Evolutionary conservation across 23 tunicate genomes (phyloP).

Genomic region (Oikopleura dioica): DNA sequence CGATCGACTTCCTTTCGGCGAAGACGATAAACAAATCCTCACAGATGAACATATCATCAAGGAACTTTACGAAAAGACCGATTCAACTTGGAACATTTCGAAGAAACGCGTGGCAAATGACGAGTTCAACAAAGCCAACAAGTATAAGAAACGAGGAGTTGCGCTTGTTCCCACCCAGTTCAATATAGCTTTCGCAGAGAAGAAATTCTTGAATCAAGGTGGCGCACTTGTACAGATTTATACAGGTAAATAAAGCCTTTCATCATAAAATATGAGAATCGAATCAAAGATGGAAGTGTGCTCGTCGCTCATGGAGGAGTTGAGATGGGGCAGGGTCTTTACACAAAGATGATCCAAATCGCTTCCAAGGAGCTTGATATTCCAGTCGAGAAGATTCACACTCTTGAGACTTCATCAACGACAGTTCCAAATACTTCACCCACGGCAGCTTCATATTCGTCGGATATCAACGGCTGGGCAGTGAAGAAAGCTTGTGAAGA

Average conservation of each 20-base stretch:
- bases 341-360: slow-evolving; percentile 75
- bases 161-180: slow-evolving; percentile 22
- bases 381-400: slow-evolving; percentile 25
- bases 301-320: slow-evolving; percentile 65
- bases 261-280: too few species aligned
- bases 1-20: slow-evolving; percentile 28
- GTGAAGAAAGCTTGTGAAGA: slow-evolving; percentile 17
- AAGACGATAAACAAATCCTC: slow-evolving; percentile 3
- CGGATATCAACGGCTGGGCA: slow-evolving; percentile 72
- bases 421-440: slow-evolving; percentile 61
- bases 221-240: slow-evolving; percentile 67
- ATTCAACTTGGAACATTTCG: neutral
- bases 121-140: slow-evolving; percentile 22
- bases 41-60: neutral
- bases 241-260: too few species aligned
- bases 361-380: slow-evolving; percentile 50
- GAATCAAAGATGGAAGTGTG: slow-evolving; percentile 79
- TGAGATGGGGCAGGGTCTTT: slow-evolving; percentile 92
- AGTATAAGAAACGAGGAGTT: slow-evolving; percentile 32
- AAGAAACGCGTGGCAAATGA: slow-evolving; percentile 17
- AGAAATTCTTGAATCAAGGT: slow-evolving; percentile 29
- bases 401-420: slow-evolving; percentile 41
- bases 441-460: slow-evolving; percentile 40
- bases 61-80: neutral
- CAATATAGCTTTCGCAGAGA: slow-evolving; percentile 14